Percentiles rank a stretch among this genome's conserved stretches.
Evolutionary conservation across 2,888 invertebrate species (phyloP).

Genomic region (Caenorhabditis drosophilae): DNA sequence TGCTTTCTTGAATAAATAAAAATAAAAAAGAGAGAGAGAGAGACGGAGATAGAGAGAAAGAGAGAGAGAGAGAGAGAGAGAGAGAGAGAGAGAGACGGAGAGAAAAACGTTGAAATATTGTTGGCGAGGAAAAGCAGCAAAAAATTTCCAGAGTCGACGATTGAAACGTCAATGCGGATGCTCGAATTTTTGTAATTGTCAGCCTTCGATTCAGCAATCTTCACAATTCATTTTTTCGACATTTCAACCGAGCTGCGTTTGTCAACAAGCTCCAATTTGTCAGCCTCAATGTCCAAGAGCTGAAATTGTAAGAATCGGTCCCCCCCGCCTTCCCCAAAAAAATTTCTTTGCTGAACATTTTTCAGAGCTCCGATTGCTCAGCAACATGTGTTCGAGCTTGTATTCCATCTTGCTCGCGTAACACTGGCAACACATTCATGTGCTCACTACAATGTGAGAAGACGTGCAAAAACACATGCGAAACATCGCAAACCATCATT

Average conservation of each 20-base stretch:
- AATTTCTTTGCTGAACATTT: too few species aligned
- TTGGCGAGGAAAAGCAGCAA: background rate
- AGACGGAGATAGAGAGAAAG: too few species aligned
- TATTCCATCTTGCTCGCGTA: constrained; percentile 39
- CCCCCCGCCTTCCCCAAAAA: too few species aligned
- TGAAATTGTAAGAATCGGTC: constrained; percentile 44
- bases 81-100: too few species aligned
- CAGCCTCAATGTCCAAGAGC: constrained; percentile 39
- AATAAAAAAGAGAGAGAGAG: background rate
- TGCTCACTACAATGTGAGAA: constrained; percentile 40
- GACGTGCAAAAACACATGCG: constrained; percentile 43
- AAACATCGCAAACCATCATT: constrained; percentile 32
- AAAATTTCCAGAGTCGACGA: constrained; percentile 35
- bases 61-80: background rate
- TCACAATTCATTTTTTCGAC: too few species aligned
- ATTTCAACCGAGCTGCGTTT: constrained; percentile 36
- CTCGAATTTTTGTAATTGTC: constrained; percentile 48
- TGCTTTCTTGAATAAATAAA: background rate
- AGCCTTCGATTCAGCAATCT: constrained; percentile 39
- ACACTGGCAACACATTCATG: constrained; percentile 35
- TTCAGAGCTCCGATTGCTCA: constrained; percentile 41
- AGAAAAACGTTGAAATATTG: background rate
- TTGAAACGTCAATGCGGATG: constrained; percentile 49
- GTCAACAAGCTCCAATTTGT: constrained; percentile 46
- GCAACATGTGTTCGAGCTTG: constrained; percentile 46